Conservation (phyloP, 2,888 invertebrate species). For the Archaeoteleia sp. region DNA sequence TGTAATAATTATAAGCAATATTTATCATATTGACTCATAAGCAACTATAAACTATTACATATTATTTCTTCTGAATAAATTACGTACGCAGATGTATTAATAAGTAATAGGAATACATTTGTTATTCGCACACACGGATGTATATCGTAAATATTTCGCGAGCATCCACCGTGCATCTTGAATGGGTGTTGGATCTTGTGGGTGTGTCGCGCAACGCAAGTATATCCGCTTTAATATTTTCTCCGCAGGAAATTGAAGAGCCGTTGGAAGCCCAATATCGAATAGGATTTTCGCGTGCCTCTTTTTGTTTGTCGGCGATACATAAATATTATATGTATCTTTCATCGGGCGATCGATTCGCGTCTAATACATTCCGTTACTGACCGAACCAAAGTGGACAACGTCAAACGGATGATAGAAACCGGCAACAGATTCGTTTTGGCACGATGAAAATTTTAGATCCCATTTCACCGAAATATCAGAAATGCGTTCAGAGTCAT, state of each 20-base stretch:
- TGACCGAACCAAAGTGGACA: conserved; percentile 45
- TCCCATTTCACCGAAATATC: conserved; percentile 45
- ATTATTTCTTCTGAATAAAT: not conserved
- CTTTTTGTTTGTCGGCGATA: conserved; percentile 51
- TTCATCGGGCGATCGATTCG: conserved; percentile 50
- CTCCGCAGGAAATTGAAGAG: conserved; percentile 53
- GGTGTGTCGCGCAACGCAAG: conserved; percentile 32
- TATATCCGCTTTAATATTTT: conserved; percentile 52
- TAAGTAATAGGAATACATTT: conserved; percentile 47
- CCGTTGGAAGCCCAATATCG: conserved; percentile 45
- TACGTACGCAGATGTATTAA: conserved; percentile 37
- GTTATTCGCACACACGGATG: conserved; percentile 31
- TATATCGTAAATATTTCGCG: conserved; percentile 42
- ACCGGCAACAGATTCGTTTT: conserved; percentile 44
- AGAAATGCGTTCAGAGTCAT: conserved; percentile 40
- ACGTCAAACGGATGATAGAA: conserved; percentile 49
- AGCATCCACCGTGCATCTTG: conserved; percentile 22
- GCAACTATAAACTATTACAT: not conserved
- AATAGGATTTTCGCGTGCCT: conserved; percentile 47
- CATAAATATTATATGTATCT: conserved; percentile 56
- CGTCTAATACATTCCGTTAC: conserved; percentile 55
- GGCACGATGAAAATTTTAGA: conserved; percentile 49
- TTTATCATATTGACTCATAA: conserved; percentile 3
- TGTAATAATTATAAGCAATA: conserved; percentile 22
- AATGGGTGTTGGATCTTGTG: conserved; percentile 26